A percentile compares a stretch with the other conserved stretches of the same genome.
phyloP scores from a whole-genome alignment of 2,113 vertebrate species.

The Muntiacus muntjak region DNA sequence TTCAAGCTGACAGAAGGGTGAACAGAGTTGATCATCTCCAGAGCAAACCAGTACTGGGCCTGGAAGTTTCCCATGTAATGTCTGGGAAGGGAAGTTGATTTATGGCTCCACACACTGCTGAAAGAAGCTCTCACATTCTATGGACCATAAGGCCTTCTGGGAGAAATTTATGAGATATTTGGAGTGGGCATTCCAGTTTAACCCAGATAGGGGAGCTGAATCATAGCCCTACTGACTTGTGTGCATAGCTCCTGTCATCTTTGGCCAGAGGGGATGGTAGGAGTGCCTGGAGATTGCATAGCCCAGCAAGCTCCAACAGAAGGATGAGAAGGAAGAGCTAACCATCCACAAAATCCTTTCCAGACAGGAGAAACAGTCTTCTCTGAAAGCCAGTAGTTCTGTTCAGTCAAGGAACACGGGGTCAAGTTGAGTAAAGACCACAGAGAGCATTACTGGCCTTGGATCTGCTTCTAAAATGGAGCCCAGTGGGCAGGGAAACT shows the following conservation, averaged over 20 bases:
- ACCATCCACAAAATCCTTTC: neutral
- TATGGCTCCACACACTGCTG: neutral
- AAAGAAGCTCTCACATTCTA: neutral
- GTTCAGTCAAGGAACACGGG: neutral
- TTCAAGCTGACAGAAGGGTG: neutral
- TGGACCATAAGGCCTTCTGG: neutral
- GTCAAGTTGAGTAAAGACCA: neutral
- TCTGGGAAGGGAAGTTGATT: neutral
- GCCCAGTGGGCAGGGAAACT: neutral
- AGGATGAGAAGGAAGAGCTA: neutral
- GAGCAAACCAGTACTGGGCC: neutral
- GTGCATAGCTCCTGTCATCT: neutral
- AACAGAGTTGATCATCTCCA: neutral
- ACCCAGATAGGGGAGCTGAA: neutral
- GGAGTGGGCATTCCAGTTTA: neutral
- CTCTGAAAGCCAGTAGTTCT: neutral
- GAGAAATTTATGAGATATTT: neutral
- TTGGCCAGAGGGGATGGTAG: neutral
- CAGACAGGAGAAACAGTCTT: neutral
- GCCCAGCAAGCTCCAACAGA: neutral
- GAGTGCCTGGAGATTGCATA: neutral
- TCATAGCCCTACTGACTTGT: neutral
- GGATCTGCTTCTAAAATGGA: neutral
- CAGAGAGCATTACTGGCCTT: neutral
- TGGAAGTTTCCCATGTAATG: neutral